Conservation (phyloP, 2,113 vertebrate species). For the Lepus timidus region DNA sequence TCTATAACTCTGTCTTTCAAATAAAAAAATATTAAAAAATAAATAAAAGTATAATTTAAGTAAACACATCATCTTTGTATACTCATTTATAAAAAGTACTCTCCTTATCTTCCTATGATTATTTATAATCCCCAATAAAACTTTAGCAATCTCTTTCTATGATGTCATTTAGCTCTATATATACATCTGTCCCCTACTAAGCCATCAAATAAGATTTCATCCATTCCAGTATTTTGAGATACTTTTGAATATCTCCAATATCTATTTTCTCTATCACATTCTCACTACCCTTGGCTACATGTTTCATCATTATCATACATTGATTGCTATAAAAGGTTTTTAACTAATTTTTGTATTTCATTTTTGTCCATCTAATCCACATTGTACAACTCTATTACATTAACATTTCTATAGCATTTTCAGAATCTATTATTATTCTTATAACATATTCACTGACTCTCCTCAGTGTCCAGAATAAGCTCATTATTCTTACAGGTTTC, state of each 20-base stretch:
- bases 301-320: not conserved
- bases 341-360: not conserved
- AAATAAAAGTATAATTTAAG: not conserved
- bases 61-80: constrained; percentile 5
- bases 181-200: not conserved
- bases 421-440: not conserved
- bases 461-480: constrained; percentile 21
- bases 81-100: not conserved
- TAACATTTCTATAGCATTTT: constrained; percentile 50
- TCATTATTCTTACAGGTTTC: not conserved
- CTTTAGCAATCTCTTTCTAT: not conserved
- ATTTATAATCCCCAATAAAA: constrained; percentile 9
- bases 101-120: not conserved
- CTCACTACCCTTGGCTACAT: not conserved
- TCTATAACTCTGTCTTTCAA: too few relatives aligned
- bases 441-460: constrained; percentile 37
- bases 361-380: not conserved
- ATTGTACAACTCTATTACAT: not conserved
- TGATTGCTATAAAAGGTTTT: not conserved
- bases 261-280: constrained; percentile 3
- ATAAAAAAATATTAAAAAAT: too few relatives aligned
- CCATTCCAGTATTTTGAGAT: not conserved
- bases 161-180: not conserved
- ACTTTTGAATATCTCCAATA: not conserved
- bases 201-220: not conserved